These are phyloP conservation scores for Drosophila littoralis DNA, from an alignment of 1,140 invertebrate genomes.

Conservation along the genomic window DNA sequence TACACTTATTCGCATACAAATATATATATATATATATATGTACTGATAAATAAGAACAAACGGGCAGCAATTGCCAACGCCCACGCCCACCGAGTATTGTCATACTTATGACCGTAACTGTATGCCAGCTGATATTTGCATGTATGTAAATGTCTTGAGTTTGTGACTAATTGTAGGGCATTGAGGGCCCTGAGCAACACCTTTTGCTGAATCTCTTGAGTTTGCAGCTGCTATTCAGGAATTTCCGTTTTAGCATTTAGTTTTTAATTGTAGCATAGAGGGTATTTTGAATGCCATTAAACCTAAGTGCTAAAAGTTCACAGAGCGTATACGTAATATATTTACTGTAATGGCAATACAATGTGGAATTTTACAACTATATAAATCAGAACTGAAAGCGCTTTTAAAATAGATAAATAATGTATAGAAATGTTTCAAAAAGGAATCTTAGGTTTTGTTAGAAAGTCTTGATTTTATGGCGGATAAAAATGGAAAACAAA, in stretches of 20 bases:
- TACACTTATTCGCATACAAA: conserved; percentile 15
- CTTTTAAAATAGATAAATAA: no score
- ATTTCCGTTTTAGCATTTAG: not conserved
- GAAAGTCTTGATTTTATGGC: no score
- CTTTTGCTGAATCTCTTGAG: not conserved
- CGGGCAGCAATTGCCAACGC: not conserved
- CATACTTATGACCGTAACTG: not conserved
- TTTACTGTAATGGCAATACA: not conserved
- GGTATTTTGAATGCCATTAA: not conserved
- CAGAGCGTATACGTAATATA: conserved; percentile 13
- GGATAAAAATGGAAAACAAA: no score
- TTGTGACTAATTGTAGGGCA: not conserved
- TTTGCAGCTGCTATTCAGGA: not conserved
- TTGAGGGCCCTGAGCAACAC: conserved; percentile 4
- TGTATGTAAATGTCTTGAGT: not conserved
- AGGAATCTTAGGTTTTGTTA: no score
- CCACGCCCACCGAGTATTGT: not conserved
- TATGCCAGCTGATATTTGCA: not conserved
- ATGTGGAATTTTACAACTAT: not conserved
- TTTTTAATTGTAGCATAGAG: conserved; percentile 2
- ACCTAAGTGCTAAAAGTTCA: conserved; percentile 2
- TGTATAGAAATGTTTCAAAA: no score
- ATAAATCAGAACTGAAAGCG: no score
- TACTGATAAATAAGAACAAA: conserved; percentile 39
- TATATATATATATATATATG: conserved; percentile 5